Percentiles rank a stretch among this genome's conserved stretches.
phyloP scores from a whole-genome alignment of 2,113 vertebrate species.

The Entomyzon cyanotis region DNA sequence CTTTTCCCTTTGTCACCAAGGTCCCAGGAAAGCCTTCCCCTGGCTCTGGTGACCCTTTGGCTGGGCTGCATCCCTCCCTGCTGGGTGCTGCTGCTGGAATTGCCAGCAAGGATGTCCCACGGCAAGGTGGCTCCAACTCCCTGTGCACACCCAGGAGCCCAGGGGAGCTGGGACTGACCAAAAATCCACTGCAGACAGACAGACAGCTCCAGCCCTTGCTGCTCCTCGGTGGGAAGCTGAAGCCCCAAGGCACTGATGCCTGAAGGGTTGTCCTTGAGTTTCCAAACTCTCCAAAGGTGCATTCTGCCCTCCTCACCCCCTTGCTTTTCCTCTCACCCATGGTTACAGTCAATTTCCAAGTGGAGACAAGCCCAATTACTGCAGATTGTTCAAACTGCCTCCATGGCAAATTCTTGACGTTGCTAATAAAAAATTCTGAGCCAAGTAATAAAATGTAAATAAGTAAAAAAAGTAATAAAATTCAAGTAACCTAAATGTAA shows the following conservation, averaged over 20 bases:
- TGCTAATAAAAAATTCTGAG: conserved; percentile 34
- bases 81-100: neutral
- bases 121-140: neutral
- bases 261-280: neutral
- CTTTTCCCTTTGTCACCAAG: neutral
- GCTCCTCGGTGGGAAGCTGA: neutral
- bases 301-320: neutral
- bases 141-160: neutral
- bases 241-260: neutral
- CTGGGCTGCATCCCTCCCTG: neutral
- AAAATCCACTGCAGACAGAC: neutral
- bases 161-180: neutral
- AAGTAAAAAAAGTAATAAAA: too few relatives aligned
- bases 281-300: neutral
- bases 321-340: neutral
- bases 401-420: neutral
- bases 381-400: neutral
- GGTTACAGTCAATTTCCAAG: neutral
- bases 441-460: conserved; percentile 28
- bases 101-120: neutral
- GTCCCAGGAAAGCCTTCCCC: neutral
- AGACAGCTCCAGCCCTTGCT: neutral
- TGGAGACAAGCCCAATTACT: neutral
- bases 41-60: too few relatives aligned
- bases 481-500: neutral